Base-by-base conservation (phyloP, 2,113 vertebrate genomes). In the Probosciger aterrimus region DNA sequence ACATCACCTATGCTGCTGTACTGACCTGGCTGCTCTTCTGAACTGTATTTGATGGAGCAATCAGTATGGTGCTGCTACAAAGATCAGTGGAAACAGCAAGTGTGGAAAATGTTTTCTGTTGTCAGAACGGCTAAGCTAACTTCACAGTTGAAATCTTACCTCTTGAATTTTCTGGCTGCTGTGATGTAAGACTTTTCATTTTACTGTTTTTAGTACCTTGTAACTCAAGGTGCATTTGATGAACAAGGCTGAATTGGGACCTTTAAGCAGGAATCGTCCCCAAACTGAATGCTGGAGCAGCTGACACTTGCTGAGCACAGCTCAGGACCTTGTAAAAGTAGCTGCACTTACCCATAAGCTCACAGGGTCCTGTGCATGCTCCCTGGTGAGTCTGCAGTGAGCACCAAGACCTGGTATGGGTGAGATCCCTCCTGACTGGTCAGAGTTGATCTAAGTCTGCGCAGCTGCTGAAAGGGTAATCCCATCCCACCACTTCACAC, bases 11-110 rank as follows among this genome's bases (percentile, higher is more conserved):
- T 85, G 63, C 63, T 87, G 31, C 65, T 74, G 27, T 69, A 39
- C 63, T 93, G 88, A 86, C n/a, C 88, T 92, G 68, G 47, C 70
- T 91, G 86, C 59, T 91, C 43, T 91, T 92, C 62, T 81, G 53
- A 59, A 35, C 31, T 88, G 31, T n/a, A 27, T 76, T 76, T 93
- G 81, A 79, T 92, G 78, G 67, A 86, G 19, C 24, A 73, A 74
- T 74, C 59, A 82, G 44, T 33, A 20, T 13, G 20, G 70, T 76
- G 41, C 49, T 92, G 62, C 57, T 85, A 80, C 74, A 85, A 84
- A 79, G 74, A 49, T 82, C 53, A 91, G 37, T 62, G 69, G 62
- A 75, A 96, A 89, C 31, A 63, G 27, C 27, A 86, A 86, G 33
- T 4, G 63, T 59, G 25, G 62, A 76, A 93, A 95, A 43, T 93